Evolutionary conservation across 2,888 invertebrate genomes (phyloP), one percentile per base, ranked within the genome.

Genomic region (Eupithecia insigniata): DNA sequence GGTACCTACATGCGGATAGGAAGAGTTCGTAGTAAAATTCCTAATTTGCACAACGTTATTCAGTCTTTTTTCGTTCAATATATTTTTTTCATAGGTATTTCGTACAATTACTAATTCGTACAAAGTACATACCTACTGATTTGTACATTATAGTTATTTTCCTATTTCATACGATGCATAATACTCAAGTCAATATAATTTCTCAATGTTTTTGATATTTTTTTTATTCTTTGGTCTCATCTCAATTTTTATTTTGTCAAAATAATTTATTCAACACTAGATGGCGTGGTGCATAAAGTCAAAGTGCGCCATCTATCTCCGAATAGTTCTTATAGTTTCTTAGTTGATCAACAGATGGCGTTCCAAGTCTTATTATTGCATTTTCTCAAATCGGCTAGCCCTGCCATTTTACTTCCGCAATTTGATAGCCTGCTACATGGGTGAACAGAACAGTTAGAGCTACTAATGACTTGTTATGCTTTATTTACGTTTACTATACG

Each of bases 291-390:
- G n/a, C 22, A 22, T 10, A 51, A 22, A 22, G 51, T 22, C 3
- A 51, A 51, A 51, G 51, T 10, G 16, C 65, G 67, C 68, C 61
- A 73, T 71, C 67, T 70, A 1, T 64, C 34, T 14, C 28, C n/a
- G 3, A 8, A 36, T 36, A 36, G 36, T 12, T 36, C 12, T 2
- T 36, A 14, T 26, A 64, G 66, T 73, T 73, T 66, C 8, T 16
- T 3, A 5, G 14, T 1, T 32, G 28, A 14, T 61, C 66, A 30
- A 73, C 30, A 73, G 73, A 73, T 70, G 73, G 70, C 73, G 67
- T 12, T 43, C 1, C 55, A 55, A 64, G 70, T 61, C 39, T 16
- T 22, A 8, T 1, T 66, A n/a, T 51, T 30, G 10, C 6, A 8
- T n/a, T 66, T 61, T 28, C 65, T 18, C 16, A 60, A 60, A 39